Base-by-base conservation (phyloP, 2,113 vertebrate genomes). In the Megaleporinus macrocephalus region DNA sequence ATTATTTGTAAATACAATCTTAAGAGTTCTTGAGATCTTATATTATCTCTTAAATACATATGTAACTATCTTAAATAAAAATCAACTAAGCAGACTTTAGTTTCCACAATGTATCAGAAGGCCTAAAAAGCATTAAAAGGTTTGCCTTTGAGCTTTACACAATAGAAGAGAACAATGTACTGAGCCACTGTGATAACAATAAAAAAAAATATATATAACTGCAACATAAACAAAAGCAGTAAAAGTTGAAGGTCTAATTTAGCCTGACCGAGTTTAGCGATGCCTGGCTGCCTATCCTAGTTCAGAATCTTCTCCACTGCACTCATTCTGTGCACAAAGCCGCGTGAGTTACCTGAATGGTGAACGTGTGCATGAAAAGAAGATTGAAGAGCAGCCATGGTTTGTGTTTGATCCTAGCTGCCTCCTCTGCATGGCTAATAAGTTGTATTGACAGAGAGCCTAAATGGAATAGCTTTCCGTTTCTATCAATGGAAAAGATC, bases 391-490 rank as follows among this genome's bases (percentile, higher is more conserved):
- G 4, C 33, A 70, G 20, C 33, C 41, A 12, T 44, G 66, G n/a
- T 13, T 41, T 70, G 16, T 44, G 33, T 41, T 44, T 41, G 18
- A 70, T 44, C 33, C 13, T 16, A 27, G 33, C 33, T 16, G 0
- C 20, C 10, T 70, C 24, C 20, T 44, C 33, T 24, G 33, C 33
- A 70, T 24, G 13, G 33, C 22, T 44, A 68, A 68, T 68, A 44
- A 70, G 66, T 22, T 10, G 36, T 70, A 70, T 70, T 70, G 66
- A 70, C 36, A 44, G 33, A n/a, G 24, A 41, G 66, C 44, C 33
- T 70, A 44, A 44, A 70, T 70, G 41, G 66, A 70, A 70, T 41
- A 24, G 33, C 36, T n/a, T 70, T 44, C 66, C n/a, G 4, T 70
- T 70, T 44, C 66, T 70, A 22, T 44, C 36, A 70, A 41, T 70